These are phyloP conservation scores for Hemiprocne comata DNA, from an alignment of 2,113 vertebrate species.

Conservation along the genomic window DNA sequence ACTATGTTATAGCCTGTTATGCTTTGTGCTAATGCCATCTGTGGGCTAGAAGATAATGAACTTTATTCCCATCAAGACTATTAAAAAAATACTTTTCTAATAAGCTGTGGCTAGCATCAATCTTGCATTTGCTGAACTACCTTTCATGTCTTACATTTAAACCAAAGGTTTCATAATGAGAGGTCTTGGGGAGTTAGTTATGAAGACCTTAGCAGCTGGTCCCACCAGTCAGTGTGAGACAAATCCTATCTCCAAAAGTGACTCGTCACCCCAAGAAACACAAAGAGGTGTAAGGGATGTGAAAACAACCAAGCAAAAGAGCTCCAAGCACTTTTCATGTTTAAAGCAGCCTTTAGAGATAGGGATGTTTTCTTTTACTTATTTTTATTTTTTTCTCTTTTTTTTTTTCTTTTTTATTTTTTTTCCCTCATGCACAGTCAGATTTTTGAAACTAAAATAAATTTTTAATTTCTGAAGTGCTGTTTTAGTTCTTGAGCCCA, in stretches of 20 bases:
- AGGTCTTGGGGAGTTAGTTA: not conserved
- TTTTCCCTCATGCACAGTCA: not conserved
- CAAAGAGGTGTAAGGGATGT: not conserved
- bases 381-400: not conserved
- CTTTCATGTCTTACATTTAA: slow-evolving; percentile 4
- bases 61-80: slow-evolving; percentile 21
- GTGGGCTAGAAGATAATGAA: slow-evolving; percentile 46
- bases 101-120: not conserved
- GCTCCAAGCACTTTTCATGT: slow-evolving; percentile 10
- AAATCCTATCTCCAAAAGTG: slow-evolving; percentile 20
- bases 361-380: not conserved
- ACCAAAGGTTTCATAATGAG: not conserved
- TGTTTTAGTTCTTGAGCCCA: not conserved
- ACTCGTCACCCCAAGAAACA: slow-evolving; percentile 5
- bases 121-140: slow-evolving; percentile 31
- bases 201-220: not conserved
- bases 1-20: not conserved
- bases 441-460: slow-evolving; percentile 12
- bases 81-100: slow-evolving; percentile 22
- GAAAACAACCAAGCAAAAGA: not conserved
- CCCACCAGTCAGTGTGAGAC: slow-evolving; percentile 24
- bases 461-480: slow-evolving; percentile 42
- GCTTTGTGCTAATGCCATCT: not conserved
- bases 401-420: not conserved
- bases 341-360: slow-evolving; percentile 36